A percentile compares a stretch with the other conserved stretches of the same genome.
phyloP scores from a whole-genome alignment of 1,140 invertebrate species.

The Drosophila eugracilis region DNA sequence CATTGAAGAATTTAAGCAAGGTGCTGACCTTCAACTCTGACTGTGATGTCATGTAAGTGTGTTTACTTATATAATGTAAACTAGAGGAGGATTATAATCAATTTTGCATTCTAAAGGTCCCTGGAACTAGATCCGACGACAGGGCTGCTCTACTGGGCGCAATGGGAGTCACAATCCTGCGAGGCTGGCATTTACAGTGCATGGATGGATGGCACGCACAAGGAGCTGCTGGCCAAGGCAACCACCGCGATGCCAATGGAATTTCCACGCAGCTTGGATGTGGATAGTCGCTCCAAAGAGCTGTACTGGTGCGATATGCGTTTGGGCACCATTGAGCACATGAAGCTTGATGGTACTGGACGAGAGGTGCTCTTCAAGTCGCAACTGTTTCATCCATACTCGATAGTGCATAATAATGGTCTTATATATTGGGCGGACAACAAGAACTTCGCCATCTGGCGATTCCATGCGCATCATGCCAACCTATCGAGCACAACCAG shows the following conservation, averaged over 20 bases:
- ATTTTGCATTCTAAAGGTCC: slow-evolving; percentile 41
- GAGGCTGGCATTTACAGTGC: slow-evolving; percentile 87
- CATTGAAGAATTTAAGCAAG: slow-evolving; percentile 63
- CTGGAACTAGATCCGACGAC: slow-evolving; percentile 68
- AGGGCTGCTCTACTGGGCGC: slow-evolving; percentile 91
- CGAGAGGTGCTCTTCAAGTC: slow-evolving; percentile 88
- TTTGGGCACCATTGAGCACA: slow-evolving; percentile 88
- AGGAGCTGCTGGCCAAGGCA: slow-evolving; percentile 85
- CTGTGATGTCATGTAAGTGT: slow-evolving; percentile 69
- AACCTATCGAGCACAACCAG: slow-evolving; percentile 59
- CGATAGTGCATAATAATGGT: slow-evolving; percentile 88
- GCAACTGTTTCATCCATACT: slow-evolving; percentile 89
- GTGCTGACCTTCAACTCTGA: slow-evolving; percentile 56
- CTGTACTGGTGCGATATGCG: slow-evolving; percentile 91
- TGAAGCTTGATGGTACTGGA: slow-evolving; percentile 90
- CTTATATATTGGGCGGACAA: slow-evolving; percentile 90
- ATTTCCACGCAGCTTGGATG: slow-evolving; percentile 95
- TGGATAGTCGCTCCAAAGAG: slow-evolving; percentile 91
- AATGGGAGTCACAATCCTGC: slow-evolving; percentile 85
- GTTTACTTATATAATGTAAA: rapidly evolving
- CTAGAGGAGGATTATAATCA: not conserved
- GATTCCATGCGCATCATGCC: slow-evolving; percentile 58
- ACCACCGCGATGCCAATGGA: slow-evolving; percentile 85
- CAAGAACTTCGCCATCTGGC: slow-evolving; percentile 65
- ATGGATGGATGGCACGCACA: slow-evolving; percentile 92